These are phyloP conservation scores for Sarcophaga carnaria DNA, from an alignment of 2,888 invertebrate species.

Conservation along the genomic window DNA sequence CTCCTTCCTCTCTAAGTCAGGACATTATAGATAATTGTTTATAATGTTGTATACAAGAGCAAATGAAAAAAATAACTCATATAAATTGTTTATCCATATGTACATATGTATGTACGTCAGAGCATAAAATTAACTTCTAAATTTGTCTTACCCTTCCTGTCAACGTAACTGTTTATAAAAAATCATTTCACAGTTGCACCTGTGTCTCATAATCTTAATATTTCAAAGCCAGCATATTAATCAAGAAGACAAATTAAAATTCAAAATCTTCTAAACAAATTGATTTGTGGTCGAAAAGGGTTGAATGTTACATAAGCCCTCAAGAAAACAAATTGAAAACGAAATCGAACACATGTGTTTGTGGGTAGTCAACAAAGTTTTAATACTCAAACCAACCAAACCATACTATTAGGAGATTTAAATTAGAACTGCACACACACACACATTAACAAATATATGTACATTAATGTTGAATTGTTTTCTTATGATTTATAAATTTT, in stretches of 20 bases:
- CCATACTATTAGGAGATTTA: background rate
- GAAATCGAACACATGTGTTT: constrained; percentile 21
- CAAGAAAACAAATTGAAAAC: background rate
- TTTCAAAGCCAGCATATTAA: constrained; percentile 37
- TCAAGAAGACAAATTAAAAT: constrained; percentile 6
- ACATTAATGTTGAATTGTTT: background rate
- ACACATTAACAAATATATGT: background rate
- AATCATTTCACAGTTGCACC: background rate
- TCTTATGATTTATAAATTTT: background rate
- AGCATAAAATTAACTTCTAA: too few species aligned
- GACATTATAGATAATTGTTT: too few species aligned
- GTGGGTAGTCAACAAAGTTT: background rate
- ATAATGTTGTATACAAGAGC: too few species aligned
- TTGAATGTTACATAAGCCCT: background rate
- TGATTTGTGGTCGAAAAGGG: constrained; percentile 32
- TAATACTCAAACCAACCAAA: background rate
- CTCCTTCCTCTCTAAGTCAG: too few species aligned
- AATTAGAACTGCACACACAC: background rate
- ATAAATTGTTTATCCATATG: too few species aligned
- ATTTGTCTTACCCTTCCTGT: too few species aligned
- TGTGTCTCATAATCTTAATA: constrained; percentile 9
- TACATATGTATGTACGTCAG: too few species aligned
- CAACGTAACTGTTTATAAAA: background rate
- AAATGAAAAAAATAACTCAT: too few species aligned
- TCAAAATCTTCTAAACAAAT: constrained; percentile 14